Conservation (phyloP, 2,113 vertebrate genomes). For the Lycocorax pyrrhopterus region DNA sequence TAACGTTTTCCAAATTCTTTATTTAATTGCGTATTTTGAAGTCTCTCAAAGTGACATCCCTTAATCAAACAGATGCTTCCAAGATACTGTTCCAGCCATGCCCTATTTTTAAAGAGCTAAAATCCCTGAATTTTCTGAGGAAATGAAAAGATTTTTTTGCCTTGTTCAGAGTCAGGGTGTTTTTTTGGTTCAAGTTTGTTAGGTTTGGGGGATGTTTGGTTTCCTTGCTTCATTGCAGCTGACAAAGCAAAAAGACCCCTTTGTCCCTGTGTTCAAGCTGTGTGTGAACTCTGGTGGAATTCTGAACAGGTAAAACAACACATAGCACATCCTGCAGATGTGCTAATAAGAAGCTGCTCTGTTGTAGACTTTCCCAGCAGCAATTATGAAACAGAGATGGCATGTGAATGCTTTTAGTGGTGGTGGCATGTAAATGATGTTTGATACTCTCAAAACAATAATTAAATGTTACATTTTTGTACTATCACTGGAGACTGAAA, state of each 20-base stretch:
- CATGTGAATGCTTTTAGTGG: not conserved
- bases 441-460: not conserved
- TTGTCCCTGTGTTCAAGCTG: not conserved
- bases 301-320: constrained; percentile 36
- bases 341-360: constrained; percentile 32
- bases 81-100: not conserved
- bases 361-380: not conserved
- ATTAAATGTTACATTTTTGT: constrained; percentile 5
- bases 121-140: not conserved
- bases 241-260: constrained; percentile 19
- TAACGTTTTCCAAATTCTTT: not conserved
- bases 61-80: not conserved
- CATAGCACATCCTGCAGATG: constrained; percentile 21
- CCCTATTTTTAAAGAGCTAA: not conserved
- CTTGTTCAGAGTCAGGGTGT: not conserved
- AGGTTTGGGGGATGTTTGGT: not conserved
- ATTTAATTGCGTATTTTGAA: not conserved
- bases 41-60: not conserved
- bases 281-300: not conserved
- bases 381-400: not conserved
- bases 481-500: not conserved
- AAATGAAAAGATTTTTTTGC: not conserved
- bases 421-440: not conserved
- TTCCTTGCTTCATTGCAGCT: constrained; percentile 14
- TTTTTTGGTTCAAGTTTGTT: not conserved